Evolutionary conservation across 2,888 invertebrate genomes (phyloP), one percentile per base, ranked within the genome.

Genomic region (Zygogramma bicolorata): DNA sequence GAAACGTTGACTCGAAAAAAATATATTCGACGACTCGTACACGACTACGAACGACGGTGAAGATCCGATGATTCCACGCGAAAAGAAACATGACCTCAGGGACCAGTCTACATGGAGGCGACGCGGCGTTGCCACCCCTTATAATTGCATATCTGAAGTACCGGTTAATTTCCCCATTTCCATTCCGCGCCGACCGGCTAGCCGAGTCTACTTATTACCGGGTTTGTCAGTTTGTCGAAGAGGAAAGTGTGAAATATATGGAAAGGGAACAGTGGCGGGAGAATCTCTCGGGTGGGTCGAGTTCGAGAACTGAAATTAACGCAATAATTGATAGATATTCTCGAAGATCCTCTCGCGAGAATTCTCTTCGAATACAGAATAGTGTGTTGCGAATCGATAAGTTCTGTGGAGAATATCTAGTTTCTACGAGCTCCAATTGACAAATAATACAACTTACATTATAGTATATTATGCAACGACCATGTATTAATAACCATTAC

Each of bases 111-210:
- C 58, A 67, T 58, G 4, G 38, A n/a, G 5, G 29, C n/a, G 42
- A 3, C 46, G 58, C 58, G 27, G 25, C 25, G 42, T 59, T 40
- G 42, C 10, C 59, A 59, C 70, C 65, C 8, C 60, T 60, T 68
- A 74, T 79, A 77, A 79, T 79, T 79, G 74, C 75, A 75, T 71
- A 76, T 74, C 75, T 72, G 66, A 72, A 77, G 70, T 73, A 73
- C 68, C 75, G 66, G 77, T 72, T 77, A 75, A 79, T 79, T 77
- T 76, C 69, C 73, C 70, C 72, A 76, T 79, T 79, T 77, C 74
- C 75, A 79, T 75, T 77, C 73, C 74, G 34, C 34, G 63, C 46
- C 65, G 60, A 68, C 76, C 63, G 67, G 34, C 66, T 53, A 65
- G 53, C 53, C 72, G 34, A 68, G 72, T 62, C 68, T 61, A 75